A percentile compares a stretch with the other conserved stretches of the same genome.
Conservation (phyloP, 2,888 invertebrate species). For the Drosophila fungiperda region DNA sequence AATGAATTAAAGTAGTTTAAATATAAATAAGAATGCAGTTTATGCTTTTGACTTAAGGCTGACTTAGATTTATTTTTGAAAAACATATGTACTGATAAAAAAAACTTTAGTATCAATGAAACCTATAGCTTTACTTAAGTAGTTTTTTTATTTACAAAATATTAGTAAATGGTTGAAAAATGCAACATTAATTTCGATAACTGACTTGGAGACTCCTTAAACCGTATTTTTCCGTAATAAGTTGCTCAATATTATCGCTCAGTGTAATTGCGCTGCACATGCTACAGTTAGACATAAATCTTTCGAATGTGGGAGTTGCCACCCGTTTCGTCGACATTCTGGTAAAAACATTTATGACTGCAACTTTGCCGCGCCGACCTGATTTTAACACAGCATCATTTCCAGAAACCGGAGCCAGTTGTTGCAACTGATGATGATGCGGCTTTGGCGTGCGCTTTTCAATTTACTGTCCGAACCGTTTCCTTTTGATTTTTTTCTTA, state of each 20-base stretch:
- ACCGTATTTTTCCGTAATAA: background rate
- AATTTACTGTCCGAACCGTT: slow-evolving; percentile 69
- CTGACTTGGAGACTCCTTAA: background rate
- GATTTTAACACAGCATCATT: slow-evolving; percentile 55
- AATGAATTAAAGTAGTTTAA: accelerated
- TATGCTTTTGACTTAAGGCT: too few relatives aligned
- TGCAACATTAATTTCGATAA: background rate
- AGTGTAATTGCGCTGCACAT: background rate
- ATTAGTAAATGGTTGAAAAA: background rate
- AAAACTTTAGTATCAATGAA: background rate
- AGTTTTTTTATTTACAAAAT: background rate
- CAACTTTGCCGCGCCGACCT: slow-evolving; percentile 59
- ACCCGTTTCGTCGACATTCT: slow-evolving; percentile 41
- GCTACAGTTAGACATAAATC: slow-evolving; percentile 66
- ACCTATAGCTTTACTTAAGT: background rate
- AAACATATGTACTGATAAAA: background rate
- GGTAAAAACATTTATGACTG: slow-evolving; percentile 55
- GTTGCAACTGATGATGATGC: slow-evolving; percentile 70
- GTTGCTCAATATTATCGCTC: background rate
- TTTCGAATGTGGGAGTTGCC: slow-evolving; percentile 71
- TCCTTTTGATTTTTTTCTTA: slow-evolving; percentile 44
- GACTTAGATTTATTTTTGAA: too few relatives aligned
- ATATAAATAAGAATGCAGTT: too few relatives aligned
- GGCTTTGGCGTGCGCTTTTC: slow-evolving; percentile 78
- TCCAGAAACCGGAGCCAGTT: slow-evolving; percentile 54